A percentile compares a stretch with the other conserved stretches of the same genome.
Evolutionary conservation across 2,113 vertebrate genomes (phyloP).

Genomic region (Penelope pileata): DNA sequence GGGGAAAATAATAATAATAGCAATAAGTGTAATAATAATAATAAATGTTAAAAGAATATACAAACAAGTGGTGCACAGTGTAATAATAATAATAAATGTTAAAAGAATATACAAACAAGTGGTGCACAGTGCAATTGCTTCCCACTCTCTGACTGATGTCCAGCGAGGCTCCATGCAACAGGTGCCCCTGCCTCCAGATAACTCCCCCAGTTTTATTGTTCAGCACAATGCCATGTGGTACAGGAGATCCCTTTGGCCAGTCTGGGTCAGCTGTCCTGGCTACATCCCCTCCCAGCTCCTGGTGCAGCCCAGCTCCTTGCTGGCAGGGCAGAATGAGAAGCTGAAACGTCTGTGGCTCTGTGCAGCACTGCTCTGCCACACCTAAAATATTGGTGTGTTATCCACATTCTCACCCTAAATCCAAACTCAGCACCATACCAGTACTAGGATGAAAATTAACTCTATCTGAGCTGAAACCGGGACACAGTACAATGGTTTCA

Average conservation of each 20-base stretch:
- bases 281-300: not conserved
- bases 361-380: not conserved
- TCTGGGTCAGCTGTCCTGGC: not conserved
- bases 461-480: not conserved
- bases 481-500: not conserved
- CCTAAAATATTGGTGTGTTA: not conserved
- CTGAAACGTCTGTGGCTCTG: not conserved
- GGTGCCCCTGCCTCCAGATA: not conserved
- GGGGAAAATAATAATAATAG: not conserved
- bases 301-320: not conserved
- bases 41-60: not conserved
- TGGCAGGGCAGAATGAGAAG: not conserved
- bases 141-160: not conserved
- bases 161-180: not conserved
- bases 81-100: not conserved
- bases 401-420: not conserved
- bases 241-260: not conserved
- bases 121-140: not conserved
- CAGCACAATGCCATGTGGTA: not conserved
- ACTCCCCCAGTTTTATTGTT: not conserved
- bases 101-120: not conserved
- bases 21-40: too few species aligned
- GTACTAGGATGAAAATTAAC: not conserved
- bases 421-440: not conserved
- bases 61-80: not conserved